A percentile compares a stretch with the other conserved stretches of the same genome.
Conservation (phyloP, 1,140 invertebrate genomes). For the Druon quercuslanigerum region DNA sequence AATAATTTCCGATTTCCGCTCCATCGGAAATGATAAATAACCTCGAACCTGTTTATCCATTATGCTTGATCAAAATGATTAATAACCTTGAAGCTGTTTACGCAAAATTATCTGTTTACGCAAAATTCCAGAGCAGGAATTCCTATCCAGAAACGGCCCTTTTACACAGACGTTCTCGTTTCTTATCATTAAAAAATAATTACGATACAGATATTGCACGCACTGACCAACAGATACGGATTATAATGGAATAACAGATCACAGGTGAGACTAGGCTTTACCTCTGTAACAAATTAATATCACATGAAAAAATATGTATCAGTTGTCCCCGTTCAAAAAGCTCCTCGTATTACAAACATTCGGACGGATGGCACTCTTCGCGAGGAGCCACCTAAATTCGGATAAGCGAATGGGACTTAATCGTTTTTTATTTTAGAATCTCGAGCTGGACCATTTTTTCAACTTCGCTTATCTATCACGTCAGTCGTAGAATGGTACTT, state of each 20-base stretch:
- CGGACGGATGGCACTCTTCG: constrained; percentile 57
- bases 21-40: no score
- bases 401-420: constrained; percentile 22
- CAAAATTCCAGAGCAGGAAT: neutral
- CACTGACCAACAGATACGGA: constrained; percentile 48
- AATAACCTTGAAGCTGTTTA: no score
- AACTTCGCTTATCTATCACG: constrained; percentile 9
- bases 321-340: constrained; percentile 56
- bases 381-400: constrained; percentile 54
- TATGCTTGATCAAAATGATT: no score
- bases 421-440: neutral
- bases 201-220: constrained; percentile 59
- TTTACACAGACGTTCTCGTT: constrained; percentile 53
- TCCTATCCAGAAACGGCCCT: neutral
- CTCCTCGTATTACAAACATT: constrained; percentile 52
- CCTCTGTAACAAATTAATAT: constrained; percentile 68
- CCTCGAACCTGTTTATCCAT: no score
- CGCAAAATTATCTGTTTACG: neutral
- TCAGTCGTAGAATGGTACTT: neutral
- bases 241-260: constrained; percentile 64
- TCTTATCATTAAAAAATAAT: constrained; percentile 36
- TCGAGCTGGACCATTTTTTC: constrained; percentile 1
- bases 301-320: constrained; percentile 70
- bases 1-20: no score
- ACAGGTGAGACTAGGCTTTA: constrained; percentile 67